Evolutionary conservation across 1,140 invertebrate genomes (phyloP).

Genomic region (Chelonus insularis): DNA sequence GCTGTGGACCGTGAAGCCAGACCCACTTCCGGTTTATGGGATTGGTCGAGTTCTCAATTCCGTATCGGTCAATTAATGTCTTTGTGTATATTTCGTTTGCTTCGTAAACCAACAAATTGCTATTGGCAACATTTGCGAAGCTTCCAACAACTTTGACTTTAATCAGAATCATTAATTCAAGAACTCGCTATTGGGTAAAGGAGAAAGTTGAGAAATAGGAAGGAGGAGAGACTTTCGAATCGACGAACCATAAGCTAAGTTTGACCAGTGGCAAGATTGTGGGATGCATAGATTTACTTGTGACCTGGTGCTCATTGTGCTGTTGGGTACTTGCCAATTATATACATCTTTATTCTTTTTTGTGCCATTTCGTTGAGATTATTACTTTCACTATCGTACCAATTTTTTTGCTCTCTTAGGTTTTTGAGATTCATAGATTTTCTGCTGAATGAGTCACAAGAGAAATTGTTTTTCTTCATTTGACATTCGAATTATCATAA

Average conservation of each 20-base stretch:
- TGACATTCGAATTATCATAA: no score
- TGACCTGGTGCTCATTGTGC: no score
- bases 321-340: no score
- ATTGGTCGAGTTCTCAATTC: slow-evolving; percentile 34
- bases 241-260: neutral
- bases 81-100: neutral
- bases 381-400: no score
- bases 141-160: neutral
- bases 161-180: neutral
- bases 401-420: no score
- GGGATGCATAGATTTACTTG: slow-evolving; percentile 2
- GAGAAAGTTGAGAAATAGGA: slow-evolving; percentile 22
- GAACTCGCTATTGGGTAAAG: neutral
- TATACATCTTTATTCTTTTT: no score
- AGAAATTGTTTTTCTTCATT: no score
- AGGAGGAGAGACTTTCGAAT: slow-evolving; percentile 8
- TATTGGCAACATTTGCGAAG: no score
- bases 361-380: no score
- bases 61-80: neutral
- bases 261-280: neutral
- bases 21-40: slow-evolving; percentile 43
- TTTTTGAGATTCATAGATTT: no score
- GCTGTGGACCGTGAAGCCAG: slow-evolving; percentile 42
- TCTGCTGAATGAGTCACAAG: no score
- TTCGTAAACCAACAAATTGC: neutral